Evolutionary conservation across 2,113 vertebrate genomes (phyloP), one percentile per base, ranked within the genome.

Genomic region (Henicopernis longicauda): DNA sequence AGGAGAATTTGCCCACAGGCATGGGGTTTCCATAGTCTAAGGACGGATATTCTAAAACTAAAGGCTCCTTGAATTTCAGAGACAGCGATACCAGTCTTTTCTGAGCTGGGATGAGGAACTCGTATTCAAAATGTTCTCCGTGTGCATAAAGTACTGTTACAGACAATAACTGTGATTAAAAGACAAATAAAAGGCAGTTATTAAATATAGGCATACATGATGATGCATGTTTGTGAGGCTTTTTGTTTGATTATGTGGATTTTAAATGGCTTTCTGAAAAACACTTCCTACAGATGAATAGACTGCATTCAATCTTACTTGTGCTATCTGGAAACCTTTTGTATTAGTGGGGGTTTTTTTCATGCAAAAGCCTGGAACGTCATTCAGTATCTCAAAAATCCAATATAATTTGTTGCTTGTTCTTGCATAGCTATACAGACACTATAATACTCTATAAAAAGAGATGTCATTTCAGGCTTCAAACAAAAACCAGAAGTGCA

Each of bases 11-110:
- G 13, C 38, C 52, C 32, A 38, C 15, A 21, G 10, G 16, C 5
- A 16, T 12, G 10, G 32, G 19, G 19, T 17, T 0, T 72, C 27
- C 2, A 0, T 29, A 26, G 23, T 31, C 52, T 52, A 52, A 66
- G 29, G 45, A 59, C 54, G 27, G 44, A 31, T 52, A 31, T 54
- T n/a, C 59, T 45, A 59, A 86, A 59, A 59, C 31, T 45, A 80
- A 80, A 52, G 22, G 38, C 25, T 67, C 12, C 47, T 55, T 74
- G 26, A 74, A 47, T 10, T 76, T 49, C 61, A 69, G 59, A 54
- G 20, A n/a, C 9, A 29, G 16, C 2, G 2, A n/a, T 21, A 61
- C 11, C 31, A 38, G 20, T 15, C 23, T 74, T 42, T 69, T 42
- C 54, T 69, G 55, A 55, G 34, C 61, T 61, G n/a, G 25, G 25